Base-by-base conservation (phyloP, 2,113 vertebrate species). In the Craseonycteris thonglongyai region DNA sequence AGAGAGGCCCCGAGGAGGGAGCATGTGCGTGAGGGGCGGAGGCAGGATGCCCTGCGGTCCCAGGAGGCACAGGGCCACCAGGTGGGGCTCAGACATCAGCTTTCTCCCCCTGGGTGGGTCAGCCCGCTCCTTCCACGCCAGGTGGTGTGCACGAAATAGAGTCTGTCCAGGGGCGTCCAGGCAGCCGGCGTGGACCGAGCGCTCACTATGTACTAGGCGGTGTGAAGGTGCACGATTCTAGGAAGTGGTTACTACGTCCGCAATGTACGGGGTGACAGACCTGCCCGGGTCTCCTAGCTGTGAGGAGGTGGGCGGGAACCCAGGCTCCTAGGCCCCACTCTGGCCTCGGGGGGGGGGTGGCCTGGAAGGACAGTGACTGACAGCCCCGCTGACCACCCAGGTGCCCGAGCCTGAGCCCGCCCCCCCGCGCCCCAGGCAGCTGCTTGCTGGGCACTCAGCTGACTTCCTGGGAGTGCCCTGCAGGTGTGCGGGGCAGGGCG, bases 391-490 rank as follows among this genome's bases (percentile, higher is more conserved):
- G 80, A 35, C 63, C 0, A 0, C 54, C 45, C 81, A 82, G 93
- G 88, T 79, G 88, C 79, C 71, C 3, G 59, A 68, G 69, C 84
- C 88, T n/a, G n/a, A n/a, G n/a, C n/a, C n/a, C n/a, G n/a, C 66
- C 42, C 45, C 92, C 90, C 65, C 69, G n/a, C n/a, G n/a, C 22
- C 58, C 58, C 24, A 1, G 18, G 35, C 76, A 11, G 1, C 71
- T 33, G 86, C 56, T 30, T 95, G 96, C 95, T 76, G 0, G 54
- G 79, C 28, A 65, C 96, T 95, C 94, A 89, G 95, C 96, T 96
- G 96, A 97, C 87, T 97, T 97, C 96, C 96, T 93, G 79, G 95
- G 75, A 84, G 88, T 22, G 63, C 63, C 13, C 96, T 95, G 80
- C 47, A 72, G 68, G 92, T 85, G 5, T 30, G 45, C 79, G 65